Evolutionary conservation across 2,113 vertebrate genomes (phyloP).

Genomic region (Recurvirostra avosetta): DNA sequence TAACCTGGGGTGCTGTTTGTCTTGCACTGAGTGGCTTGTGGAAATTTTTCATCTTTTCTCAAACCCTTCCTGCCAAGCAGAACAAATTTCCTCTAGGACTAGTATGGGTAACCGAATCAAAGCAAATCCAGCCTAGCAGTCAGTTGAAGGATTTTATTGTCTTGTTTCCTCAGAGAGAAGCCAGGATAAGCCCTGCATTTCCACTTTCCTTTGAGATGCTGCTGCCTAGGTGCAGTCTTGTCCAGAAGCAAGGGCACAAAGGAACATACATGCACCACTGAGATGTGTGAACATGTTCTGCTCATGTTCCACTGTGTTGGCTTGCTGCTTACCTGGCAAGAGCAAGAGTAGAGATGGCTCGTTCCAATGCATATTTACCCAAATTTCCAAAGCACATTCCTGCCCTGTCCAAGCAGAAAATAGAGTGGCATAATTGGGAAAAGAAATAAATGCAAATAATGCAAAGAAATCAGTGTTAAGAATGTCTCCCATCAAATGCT

Average conservation of each 20-base stretch:
- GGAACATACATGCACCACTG: not conserved
- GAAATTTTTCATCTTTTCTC: not conserved
- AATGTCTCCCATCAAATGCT: not conserved
- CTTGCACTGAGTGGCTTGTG: not conserved
- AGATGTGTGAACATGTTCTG: not conserved
- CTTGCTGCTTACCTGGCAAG: not conserved
- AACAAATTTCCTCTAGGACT: not conserved
- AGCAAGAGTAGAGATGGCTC: not conserved
- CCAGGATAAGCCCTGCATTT: not conserved
- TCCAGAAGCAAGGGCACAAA: not conserved
- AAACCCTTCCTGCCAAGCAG: not conserved
- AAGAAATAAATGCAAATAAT: not conserved
- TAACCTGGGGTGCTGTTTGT: rapidly evolving
- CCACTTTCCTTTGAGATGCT: not conserved
- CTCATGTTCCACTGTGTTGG: not conserved
- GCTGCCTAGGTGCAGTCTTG: not conserved
- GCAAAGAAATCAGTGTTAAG: not conserved
- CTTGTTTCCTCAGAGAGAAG: not conserved
- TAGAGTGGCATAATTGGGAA: rapidly evolving
- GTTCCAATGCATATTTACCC: not conserved
- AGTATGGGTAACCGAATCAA: not conserved
- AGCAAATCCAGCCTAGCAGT: not conserved
- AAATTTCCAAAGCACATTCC: not conserved
- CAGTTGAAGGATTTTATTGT: not conserved
- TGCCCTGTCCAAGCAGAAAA: not conserved